Evolutionary conservation across 2,797 vertebrate genomes (phyloP).

Genomic region (Phalloptychus januarius): DNA sequence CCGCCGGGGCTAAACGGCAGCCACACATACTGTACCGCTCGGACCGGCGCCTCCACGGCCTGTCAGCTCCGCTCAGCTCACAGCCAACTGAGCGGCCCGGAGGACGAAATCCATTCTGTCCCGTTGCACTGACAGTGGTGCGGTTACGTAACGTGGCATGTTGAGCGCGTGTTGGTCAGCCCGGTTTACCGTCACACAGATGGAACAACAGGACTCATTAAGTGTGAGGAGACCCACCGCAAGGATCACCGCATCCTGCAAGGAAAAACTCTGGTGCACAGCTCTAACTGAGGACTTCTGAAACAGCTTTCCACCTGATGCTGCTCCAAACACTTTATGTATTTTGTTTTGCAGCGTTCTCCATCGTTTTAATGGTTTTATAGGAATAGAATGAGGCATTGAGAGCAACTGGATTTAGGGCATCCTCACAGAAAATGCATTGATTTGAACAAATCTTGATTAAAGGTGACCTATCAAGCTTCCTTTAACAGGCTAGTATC

Average conservation of each 20-base stretch:
- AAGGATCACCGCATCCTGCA: constrained; percentile 16
- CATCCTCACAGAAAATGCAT: not conserved
- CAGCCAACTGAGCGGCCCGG: constrained; percentile 63
- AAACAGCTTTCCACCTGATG: not conserved
- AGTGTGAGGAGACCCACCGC: constrained; percentile 33
- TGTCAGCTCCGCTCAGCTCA: constrained; percentile 73
- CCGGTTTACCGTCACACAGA: constrained; percentile 26
- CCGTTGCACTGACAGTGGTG: constrained; percentile 63
- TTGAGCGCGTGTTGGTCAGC: constrained; percentile 49
- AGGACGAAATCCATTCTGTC: constrained; percentile 72
- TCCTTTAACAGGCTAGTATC: too few species aligned
- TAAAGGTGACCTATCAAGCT: too few species aligned
- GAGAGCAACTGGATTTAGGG: not conserved
- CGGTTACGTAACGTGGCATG: constrained; percentile 66
- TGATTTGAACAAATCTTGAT: not conserved
- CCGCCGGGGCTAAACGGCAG: constrained; percentile 1
- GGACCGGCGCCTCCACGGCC: constrained; percentile 54
- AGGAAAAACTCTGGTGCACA: not conserved
- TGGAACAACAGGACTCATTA: constrained; percentile 36
- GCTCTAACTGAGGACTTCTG: not conserved
- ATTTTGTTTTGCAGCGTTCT: not conserved
- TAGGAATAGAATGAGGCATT: too few species aligned
- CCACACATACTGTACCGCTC: constrained; percentile 52
- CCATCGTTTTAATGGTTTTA: not conserved
- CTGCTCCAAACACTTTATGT: not conserved